Conservation (phyloP, 2,113 vertebrate genomes). For the Cyprichromis sp. region DNA sequence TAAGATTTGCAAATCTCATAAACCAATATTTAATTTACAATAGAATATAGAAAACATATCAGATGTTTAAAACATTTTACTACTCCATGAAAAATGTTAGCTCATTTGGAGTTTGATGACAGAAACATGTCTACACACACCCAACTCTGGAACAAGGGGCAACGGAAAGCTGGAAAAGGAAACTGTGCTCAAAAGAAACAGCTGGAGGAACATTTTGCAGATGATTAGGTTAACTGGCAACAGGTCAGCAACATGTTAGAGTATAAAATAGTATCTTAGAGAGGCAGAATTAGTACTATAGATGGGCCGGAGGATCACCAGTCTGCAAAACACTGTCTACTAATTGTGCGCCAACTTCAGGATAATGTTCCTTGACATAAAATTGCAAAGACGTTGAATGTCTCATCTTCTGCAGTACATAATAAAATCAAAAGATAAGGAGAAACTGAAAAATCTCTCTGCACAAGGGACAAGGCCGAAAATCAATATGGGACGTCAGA, state of each 20-base stretch:
- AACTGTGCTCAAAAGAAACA: background rate
- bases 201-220: background rate
- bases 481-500: background rate
- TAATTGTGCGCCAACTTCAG: background rate
- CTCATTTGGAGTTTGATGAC: background rate
- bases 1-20: background rate
- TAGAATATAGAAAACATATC: background rate
- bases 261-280: background rate
- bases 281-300: background rate
- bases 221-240: background rate
- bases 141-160: background rate
- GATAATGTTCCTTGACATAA: background rate
- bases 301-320: background rate
- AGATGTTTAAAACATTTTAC: background rate
- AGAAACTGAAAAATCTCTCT: background rate
- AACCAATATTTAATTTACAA: background rate
- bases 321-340: background rate
- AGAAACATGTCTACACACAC: background rate
- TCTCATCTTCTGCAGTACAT: accelerated
- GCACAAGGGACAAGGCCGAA: background rate
- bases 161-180: background rate
- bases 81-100: background rate
- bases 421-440: background rate
- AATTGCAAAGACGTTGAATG: background rate
- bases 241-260: background rate